Percentiles rank a stretch among this genome's conserved stretches.
Conservation (phyloP, 2,797 vertebrate species). For the Decapterus maruadsi region DNA sequence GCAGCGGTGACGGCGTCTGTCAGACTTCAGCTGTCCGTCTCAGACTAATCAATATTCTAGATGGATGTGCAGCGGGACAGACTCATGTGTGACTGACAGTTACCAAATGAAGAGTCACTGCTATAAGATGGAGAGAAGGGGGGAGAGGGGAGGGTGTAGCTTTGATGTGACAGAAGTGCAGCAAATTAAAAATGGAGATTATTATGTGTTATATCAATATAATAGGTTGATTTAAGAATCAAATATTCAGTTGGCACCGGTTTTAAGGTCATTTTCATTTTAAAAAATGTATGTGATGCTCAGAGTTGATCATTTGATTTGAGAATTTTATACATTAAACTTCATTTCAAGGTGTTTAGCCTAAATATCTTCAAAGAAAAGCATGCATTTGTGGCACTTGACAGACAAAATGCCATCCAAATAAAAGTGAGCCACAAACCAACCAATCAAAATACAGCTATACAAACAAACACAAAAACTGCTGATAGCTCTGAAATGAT, state of each 20-base stretch:
- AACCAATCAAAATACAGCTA: no score
- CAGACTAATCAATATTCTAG: constrained; percentile 44
- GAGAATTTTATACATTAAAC: no score
- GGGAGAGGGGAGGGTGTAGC: no score
- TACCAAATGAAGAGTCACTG: constrained; percentile 43
- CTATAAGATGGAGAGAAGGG: constrained; percentile 20
- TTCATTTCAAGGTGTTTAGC: no score
- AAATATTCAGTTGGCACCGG: background rate
- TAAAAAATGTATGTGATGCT: constrained; percentile 1
- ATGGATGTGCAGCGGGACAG: constrained; percentile 46
- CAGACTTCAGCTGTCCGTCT: constrained; percentile 38
- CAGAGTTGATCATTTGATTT: background rate
- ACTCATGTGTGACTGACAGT: constrained; percentile 52
- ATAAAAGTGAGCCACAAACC: no score
- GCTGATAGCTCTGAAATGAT: background rate
- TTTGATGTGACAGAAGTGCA: constrained; percentile 9
- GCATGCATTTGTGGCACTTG: background rate
- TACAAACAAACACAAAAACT: no score
- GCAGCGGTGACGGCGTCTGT: constrained; percentile 41
- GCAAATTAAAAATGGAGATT: background rate
- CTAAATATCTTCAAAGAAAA: background rate
- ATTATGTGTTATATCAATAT: background rate
- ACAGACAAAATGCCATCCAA: background rate
- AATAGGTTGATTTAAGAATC: background rate
- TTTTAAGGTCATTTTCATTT: background rate